phyloP scores from a whole-genome alignment of 2,888 invertebrate species.

The Gisinianus flammeolus region DNA sequence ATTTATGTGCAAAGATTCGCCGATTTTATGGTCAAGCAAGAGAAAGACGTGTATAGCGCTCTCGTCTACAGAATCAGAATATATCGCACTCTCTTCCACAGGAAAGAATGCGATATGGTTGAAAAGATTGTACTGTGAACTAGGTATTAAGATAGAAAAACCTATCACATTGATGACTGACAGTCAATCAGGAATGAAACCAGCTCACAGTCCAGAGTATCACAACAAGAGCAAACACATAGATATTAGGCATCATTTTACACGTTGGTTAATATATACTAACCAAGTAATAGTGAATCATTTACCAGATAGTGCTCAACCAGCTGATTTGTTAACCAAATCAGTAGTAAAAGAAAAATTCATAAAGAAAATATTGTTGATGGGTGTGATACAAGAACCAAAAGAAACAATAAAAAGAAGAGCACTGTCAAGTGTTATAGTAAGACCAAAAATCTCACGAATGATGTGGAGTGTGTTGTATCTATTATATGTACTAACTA shows the following conservation, averaged over 20 bases:
- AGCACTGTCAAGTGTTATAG: not conserved
- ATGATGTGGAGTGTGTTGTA: slow-evolving; percentile 54
- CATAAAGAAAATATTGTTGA: not conserved
- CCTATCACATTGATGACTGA: slow-evolving; percentile 49
- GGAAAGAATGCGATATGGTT: slow-evolving; percentile 45
- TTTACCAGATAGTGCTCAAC: not conserved
- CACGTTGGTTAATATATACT: not conserved
- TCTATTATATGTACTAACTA: not conserved
- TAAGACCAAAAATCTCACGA: not conserved
- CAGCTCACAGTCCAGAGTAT: not conserved
- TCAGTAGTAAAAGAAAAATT: not conserved
- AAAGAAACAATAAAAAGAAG: not conserved
- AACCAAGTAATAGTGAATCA: not conserved
- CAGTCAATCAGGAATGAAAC: slow-evolving; percentile 24
- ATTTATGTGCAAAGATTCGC: slow-evolving; percentile 35
- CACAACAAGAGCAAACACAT: not conserved
- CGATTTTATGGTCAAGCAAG: slow-evolving; percentile 46
- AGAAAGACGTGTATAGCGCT: slow-evolving; percentile 47
- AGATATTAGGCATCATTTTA: not conserved
- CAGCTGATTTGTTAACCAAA: not conserved
- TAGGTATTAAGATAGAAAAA: not conserved
- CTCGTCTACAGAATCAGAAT: slow-evolving; percentile 49
- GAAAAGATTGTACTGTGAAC: slow-evolving; percentile 37
- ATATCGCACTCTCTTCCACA: slow-evolving; percentile 44
- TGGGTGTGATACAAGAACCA: not conserved